These are phyloP conservation scores for Microchirus variegatus DNA, from an alignment of 2,797 vertebrate genomes.

Conservation along the genomic window DNA sequence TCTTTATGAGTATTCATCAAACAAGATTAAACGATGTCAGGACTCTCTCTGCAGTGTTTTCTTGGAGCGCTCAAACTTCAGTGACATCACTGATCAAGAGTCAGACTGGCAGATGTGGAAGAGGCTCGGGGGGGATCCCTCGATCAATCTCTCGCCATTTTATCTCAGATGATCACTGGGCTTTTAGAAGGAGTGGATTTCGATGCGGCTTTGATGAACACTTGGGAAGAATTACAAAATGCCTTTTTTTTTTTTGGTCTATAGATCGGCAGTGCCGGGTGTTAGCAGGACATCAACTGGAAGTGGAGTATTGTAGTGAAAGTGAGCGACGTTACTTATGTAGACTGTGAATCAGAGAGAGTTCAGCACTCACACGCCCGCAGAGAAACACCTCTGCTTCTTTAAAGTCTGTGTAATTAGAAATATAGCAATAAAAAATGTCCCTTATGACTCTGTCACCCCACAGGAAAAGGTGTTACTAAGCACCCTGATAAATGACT, in stretches of 20 bases:
- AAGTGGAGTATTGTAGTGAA: conserved; percentile 9
- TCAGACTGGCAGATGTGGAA: conserved; percentile 50
- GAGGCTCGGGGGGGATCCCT: conserved; percentile 45
- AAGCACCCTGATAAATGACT: too few species aligned
- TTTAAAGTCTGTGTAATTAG: neutral
- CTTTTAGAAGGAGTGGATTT: conserved; percentile 32
- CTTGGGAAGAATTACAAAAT: conserved; percentile 32
- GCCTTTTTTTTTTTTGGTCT: conserved; percentile 30
- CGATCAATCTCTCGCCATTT: conserved; percentile 47
- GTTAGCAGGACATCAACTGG: conserved; percentile 14
- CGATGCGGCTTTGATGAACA: conserved; percentile 39
- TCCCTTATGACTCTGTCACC: too few species aligned
- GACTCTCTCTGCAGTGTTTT: conserved; percentile 47
- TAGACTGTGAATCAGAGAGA: conserved; percentile 35
- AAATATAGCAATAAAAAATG: too few species aligned
- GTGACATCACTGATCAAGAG: conserved; percentile 56
- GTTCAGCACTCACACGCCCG: conserved; percentile 3
- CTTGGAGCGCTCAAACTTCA: conserved; percentile 48
- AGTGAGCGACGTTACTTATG: conserved; percentile 30
- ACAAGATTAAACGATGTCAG: conserved; percentile 50
- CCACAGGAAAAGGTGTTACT: too few species aligned
- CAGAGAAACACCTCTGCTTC: conserved; percentile 3
- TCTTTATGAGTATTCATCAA: conserved; percentile 62
- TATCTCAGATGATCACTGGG: conserved; percentile 47
- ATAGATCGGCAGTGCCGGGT: conserved; percentile 13